phyloP scores from a whole-genome alignment of 2,888 invertebrate genomes.

The Hecatera dysodea region DNA sequence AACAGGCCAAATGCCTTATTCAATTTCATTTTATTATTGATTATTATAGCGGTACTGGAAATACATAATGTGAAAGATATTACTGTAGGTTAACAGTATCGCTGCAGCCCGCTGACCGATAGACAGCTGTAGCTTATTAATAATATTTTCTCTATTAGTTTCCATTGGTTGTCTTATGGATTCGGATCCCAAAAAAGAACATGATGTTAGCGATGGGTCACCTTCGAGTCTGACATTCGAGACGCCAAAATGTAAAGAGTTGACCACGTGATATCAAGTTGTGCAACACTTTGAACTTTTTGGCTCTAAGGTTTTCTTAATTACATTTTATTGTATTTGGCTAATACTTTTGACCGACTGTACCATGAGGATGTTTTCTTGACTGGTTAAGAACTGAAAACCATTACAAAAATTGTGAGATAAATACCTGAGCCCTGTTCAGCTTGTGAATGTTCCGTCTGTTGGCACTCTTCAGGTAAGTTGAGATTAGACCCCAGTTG shows the following conservation, averaged over 20 bases:
- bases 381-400: neutral
- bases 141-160: too few species aligned
- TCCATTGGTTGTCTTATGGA: too few species aligned
- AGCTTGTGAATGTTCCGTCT: conserved; percentile 90
- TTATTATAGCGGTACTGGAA: too few species aligned
- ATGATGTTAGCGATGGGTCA: neutral
- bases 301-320: neutral
- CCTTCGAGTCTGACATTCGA: neutral
- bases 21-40: too few species aligned
- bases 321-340: neutral
- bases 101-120: too few species aligned
- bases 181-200: too few species aligned
- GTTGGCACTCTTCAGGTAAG: conserved; percentile 83
- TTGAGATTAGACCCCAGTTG: conserved; percentile 90
- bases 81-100: too few species aligned
- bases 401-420: neutral
- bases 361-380: neutral
- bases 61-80: too few species aligned
- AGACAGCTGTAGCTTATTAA: too few species aligned
- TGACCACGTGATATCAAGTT: neutral
- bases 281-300: neutral
- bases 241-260: neutral
- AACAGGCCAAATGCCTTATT: too few species aligned
- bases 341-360: neutral
- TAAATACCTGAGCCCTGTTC: conserved; percentile 93